These are phyloP conservation scores for Tragelaphus strepsiceros DNA, from an alignment of 2,113 vertebrate species.

Conservation along the genomic window DNA sequence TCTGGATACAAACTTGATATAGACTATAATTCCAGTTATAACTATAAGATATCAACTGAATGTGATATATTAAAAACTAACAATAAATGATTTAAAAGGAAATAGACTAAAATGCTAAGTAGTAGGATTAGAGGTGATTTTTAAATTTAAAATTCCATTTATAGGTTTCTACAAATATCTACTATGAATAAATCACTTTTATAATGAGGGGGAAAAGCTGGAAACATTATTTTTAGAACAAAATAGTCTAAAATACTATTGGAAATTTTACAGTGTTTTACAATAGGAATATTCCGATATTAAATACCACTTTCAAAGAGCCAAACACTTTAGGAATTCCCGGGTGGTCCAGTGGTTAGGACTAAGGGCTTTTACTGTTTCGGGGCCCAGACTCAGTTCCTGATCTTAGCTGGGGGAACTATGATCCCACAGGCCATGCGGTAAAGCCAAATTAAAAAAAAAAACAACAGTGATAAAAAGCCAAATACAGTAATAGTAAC, in stretches of 20 bases:
- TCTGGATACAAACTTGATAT: neutral
- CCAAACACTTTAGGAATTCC: neutral
- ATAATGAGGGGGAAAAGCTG: neutral
- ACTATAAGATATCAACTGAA: neutral
- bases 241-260: neutral
- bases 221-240: constrained; percentile 11
- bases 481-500: neutral
- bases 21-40: neutral
- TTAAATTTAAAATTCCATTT: neutral
- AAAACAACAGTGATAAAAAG: neutral
- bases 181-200: neutral
- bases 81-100: neutral
- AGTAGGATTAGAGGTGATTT: neutral
- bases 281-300: neutral
- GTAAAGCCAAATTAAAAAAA: neutral
- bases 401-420: neutral
- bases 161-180: neutral
- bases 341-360: neutral
- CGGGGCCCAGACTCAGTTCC: neutral
- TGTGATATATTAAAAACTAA: neutral
- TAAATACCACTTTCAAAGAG: neutral
- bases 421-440: neutral
- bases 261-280: neutral
- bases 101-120: neutral
- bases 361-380: neutral